These are phyloP conservation scores for Pachycephus smyrnensis DNA, from an alignment of 2,888 invertebrate species.

Conservation along the genomic window DNA sequence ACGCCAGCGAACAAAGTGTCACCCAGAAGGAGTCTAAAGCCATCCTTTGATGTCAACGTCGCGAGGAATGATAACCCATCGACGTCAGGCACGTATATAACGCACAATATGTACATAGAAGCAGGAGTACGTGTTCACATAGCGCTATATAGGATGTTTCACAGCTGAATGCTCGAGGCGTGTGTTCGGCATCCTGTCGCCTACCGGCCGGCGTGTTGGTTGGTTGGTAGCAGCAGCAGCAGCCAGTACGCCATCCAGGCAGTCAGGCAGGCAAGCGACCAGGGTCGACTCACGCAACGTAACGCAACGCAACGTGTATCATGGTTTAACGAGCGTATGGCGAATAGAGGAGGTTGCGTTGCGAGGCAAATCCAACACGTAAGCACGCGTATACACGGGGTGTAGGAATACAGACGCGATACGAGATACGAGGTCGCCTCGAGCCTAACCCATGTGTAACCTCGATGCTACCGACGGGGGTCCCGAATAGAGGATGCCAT, in stretches of 20 bases:
- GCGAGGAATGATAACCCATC: conserved; percentile 18
- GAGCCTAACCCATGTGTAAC: conserved; percentile 29
- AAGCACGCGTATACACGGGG: background rate
- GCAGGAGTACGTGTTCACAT: background rate
- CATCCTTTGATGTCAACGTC: conserved; percentile 5
- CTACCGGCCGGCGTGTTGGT: conserved; percentile 41
- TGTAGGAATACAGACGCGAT: background rate
- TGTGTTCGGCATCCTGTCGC: conserved; percentile 53
- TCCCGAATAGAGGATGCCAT: background rate
- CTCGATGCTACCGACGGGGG: background rate
- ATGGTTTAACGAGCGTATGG: conserved; percentile 45
- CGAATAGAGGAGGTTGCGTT: conserved; percentile 7
- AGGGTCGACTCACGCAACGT: conserved; percentile 20
- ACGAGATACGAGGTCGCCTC: conserved; percentile 34
- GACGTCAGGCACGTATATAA: background rate
- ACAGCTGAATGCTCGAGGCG: conserved; percentile 49
- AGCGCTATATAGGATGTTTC: conserved; percentile 31
- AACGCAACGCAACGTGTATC: conserved; percentile 49
- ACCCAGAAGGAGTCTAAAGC: background rate
- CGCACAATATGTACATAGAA: background rate
- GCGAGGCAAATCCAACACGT: background rate
- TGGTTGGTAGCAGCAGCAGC: background rate
- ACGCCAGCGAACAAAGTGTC: background rate
- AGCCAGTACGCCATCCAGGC: background rate
- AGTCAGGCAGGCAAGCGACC: background rate